A percentile compares a stretch with the other conserved stretches of the same genome.
phyloP scores from a whole-genome alignment of 2,888 invertebrate species.

The Ophonus ardosiacus region DNA sequence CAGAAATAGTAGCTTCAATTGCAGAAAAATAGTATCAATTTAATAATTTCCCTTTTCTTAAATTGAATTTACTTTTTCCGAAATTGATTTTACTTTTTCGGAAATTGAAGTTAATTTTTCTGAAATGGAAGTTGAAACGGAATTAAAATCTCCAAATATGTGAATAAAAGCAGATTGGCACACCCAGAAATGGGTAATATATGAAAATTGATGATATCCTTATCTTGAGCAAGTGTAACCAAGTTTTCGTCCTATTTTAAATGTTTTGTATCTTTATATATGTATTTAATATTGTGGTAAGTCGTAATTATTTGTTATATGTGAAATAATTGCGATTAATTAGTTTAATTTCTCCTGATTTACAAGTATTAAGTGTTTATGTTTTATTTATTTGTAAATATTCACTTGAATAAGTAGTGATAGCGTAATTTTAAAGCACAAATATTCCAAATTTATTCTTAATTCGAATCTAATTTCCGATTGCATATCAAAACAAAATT shows the following conservation, averaged over 20 bases:
- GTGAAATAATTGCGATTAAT: not conserved
- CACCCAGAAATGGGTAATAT: too few species aligned
- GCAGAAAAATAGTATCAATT: too few species aligned
- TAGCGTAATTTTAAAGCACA: not conserved
- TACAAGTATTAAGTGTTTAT: constrained; percentile 30
- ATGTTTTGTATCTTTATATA: constrained; percentile 1
- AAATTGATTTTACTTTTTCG: too few species aligned
- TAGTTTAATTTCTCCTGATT: constrained; percentile 14
- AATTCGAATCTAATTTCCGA: not conserved
- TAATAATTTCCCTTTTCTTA: too few species aligned
- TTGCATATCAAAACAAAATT: constrained; percentile 13
- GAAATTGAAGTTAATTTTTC: too few species aligned
- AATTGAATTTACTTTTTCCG: too few species aligned
- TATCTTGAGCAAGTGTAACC: too few species aligned
- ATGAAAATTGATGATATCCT: too few species aligned
- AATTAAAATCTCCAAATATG: too few species aligned
- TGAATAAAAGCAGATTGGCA: too few species aligned
- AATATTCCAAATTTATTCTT: not conserved
- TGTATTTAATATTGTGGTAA: not conserved
- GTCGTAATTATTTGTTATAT: not conserved
- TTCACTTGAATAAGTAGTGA: constrained; percentile 1
- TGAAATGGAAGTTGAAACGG: too few species aligned
- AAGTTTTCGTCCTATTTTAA: not conserved
- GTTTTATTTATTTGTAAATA: constrained; percentile 41
- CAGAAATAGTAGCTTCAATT: too few species aligned